These are phyloP conservation scores for Gadus macrocephalus DNA, from an alignment of 2,113 vertebrate species.

Conservation along the genomic window DNA sequence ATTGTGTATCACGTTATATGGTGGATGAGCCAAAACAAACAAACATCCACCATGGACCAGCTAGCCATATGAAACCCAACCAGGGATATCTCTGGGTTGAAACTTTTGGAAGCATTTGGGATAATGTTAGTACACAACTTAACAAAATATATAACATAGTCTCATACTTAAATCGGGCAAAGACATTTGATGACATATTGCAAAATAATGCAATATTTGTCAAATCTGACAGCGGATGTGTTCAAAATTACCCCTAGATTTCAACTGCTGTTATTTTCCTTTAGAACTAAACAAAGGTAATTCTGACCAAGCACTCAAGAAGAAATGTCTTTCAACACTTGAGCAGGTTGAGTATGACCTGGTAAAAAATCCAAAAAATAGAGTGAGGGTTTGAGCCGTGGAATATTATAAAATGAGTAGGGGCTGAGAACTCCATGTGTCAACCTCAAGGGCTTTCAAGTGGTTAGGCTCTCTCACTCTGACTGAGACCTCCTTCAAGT, in stretches of 20 bases:
- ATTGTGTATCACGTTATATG: too few relatives aligned
- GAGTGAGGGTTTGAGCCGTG: constrained; percentile 36
- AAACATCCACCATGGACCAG: too few relatives aligned
- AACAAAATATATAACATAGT: background rate
- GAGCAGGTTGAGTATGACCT: constrained; percentile 46
- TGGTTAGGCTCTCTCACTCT: constrained; percentile 74
- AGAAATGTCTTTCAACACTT: constrained; percentile 36
- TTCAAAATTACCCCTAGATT: constrained; percentile 3
- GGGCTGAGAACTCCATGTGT: constrained; percentile 65
- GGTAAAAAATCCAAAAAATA: constrained; percentile 45
- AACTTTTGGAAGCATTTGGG: too few relatives aligned
- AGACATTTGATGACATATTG: background rate
- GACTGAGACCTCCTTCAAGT: constrained; percentile 75
- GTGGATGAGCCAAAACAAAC: too few relatives aligned
- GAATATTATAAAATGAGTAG: constrained; percentile 68
- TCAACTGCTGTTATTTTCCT: constrained; percentile 53
- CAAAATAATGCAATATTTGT: background rate
- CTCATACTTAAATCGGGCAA: background rate
- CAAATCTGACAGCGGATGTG: constrained; percentile 1
- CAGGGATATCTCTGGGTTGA: too few relatives aligned
- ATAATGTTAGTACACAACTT: too few relatives aligned
- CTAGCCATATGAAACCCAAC: too few relatives aligned
- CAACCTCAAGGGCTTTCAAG: constrained; percentile 77
- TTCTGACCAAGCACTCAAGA: too few relatives aligned
- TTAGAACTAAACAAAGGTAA: too few relatives aligned